Base-by-base conservation (phyloP, 2,797 vertebrate species). In the Syndactyla subalaris region DNA sequence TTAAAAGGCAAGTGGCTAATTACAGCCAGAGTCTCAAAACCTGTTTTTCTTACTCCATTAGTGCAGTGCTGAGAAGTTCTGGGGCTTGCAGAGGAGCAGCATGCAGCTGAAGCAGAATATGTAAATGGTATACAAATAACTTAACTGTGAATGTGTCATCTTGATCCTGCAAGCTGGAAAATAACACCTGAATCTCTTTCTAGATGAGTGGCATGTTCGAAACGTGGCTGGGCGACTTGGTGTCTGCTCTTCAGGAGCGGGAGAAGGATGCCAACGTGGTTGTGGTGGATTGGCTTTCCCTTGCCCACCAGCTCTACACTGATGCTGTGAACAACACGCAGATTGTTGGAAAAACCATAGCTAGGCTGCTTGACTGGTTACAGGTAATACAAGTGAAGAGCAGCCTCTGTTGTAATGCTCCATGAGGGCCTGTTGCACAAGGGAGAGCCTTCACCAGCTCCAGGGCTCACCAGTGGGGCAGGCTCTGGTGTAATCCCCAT, bases 131-230 rank as follows among this genome's bases (percentile, higher is more conserved):
- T 19, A 9, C 45, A 66, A 87, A 57, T 70, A 32, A 30, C 36
- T 23, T 9, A 6, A 16, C 41, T 15, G 19, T 6, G 29, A 59
- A 26, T 14, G 17, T 46, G 11, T 54, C 23, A 59, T 36, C 6
- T 29, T 3, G 43, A 51, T 46, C 67, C 57, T 8, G 23, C 3
- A 5, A 73, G 8, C 24, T 55, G 34, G 36, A 70, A 92, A n/a
- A 62, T 54, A 30, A 52, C 54, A 30, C 29, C 57, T 17, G 29
- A 19, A 14, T 81, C 30, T 91, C 71, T 85, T 67, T 82, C 55
- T 92, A 99, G 99, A 98, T 99, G 98, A 99, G 98, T 1, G 99
- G 99, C 34, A 98, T 99, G 92, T 98, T 99, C 10, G 99, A 99
- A 94, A 98, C 61, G 27, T 99, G 99, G 99, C 96, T 99, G 93